These are phyloP conservation scores for Mareca penelope DNA, from an alignment of 2,797 vertebrate genomes.

Conservation along the genomic window DNA sequence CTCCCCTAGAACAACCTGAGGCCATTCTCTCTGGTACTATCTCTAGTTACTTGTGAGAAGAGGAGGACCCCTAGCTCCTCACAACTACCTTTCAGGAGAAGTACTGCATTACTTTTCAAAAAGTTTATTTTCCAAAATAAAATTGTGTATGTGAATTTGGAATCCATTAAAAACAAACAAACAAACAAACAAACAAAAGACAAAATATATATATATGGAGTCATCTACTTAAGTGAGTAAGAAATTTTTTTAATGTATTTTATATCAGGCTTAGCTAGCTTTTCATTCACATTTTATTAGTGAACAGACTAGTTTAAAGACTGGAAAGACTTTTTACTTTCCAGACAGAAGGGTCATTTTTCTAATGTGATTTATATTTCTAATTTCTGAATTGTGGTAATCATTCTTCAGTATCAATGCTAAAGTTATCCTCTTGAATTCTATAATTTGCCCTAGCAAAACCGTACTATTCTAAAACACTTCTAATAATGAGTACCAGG, in stretches of 20 bases:
- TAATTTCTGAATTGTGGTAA: conserved; percentile 40
- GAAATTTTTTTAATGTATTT: neutral
- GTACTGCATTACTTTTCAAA: neutral
- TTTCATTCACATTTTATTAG: neutral
- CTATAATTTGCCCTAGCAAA: conserved; percentile 29
- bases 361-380: neutral
- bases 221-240: neutral
- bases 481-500: conserved; percentile 45
- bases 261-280: neutral
- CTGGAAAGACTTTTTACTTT: neutral
- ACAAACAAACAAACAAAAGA: too few relatives aligned
- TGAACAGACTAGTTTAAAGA: neutral
- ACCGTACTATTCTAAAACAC: neutral
- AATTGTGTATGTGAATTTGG: neutral
- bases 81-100: neutral
- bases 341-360: neutral
- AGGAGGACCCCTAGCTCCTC: too few relatives aligned
- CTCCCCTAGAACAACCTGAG: too few relatives aligned
- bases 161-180: neutral
- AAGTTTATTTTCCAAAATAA: neutral
- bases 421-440: conserved; percentile 6
- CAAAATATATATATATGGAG: neutral
- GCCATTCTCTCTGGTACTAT: too few relatives aligned
- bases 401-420: conserved; percentile 39
- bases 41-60: too few relatives aligned